Percentiles rank a stretch among this genome's conserved stretches.
Conservation (phyloP, 2,797 vertebrate genomes). For the Melanotaenia nigrans region DNA sequence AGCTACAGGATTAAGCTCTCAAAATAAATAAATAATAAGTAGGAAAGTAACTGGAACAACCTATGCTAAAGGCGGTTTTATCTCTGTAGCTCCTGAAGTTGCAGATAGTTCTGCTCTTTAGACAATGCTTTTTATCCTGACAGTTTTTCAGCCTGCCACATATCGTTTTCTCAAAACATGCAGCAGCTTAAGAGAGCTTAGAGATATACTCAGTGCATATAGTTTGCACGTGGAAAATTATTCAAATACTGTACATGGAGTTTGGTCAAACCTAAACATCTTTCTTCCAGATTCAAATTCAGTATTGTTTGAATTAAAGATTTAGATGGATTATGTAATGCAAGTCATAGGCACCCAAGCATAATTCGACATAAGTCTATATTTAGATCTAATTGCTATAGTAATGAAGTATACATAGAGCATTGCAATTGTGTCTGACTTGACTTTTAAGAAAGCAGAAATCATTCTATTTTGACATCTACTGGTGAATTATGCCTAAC, state of each 20-base stretch:
- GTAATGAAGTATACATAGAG: slow-evolving; percentile 34
- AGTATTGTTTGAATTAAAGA: slow-evolving; percentile 42
- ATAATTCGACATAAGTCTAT: slow-evolving; percentile 63
- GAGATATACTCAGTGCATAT: neutral
- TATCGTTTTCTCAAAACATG: neutral
- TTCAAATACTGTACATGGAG: neutral
- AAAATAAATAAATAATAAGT: slow-evolving; percentile 26
- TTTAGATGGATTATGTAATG: slow-evolving; percentile 54
- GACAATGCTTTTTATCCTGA: neutral
- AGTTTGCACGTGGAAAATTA: neutral
- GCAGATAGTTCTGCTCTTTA: slow-evolving; percentile 1
- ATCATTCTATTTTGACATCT: slow-evolving; percentile 10
- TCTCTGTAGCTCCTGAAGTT: slow-evolving; percentile 13
- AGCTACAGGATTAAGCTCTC: slow-evolving; percentile 14
- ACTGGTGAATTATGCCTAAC: neutral
- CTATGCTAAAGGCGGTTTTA: slow-evolving; percentile 19
- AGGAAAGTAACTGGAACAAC: slow-evolving; percentile 28
- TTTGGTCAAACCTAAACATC: neutral
- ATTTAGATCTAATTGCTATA: slow-evolving; percentile 60
- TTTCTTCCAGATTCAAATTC: slow-evolving; percentile 22
- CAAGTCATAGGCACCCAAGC: slow-evolving; percentile 47
- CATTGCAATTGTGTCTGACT: slow-evolving; percentile 10
- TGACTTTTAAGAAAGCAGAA: slow-evolving; percentile 5
- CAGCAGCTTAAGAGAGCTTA: neutral
- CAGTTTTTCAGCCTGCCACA: neutral